Percentiles rank a stretch among this genome's conserved stretches.
phyloP scores from a whole-genome alignment of 1,140 invertebrate species.

The Drosophila orosa region DNA sequence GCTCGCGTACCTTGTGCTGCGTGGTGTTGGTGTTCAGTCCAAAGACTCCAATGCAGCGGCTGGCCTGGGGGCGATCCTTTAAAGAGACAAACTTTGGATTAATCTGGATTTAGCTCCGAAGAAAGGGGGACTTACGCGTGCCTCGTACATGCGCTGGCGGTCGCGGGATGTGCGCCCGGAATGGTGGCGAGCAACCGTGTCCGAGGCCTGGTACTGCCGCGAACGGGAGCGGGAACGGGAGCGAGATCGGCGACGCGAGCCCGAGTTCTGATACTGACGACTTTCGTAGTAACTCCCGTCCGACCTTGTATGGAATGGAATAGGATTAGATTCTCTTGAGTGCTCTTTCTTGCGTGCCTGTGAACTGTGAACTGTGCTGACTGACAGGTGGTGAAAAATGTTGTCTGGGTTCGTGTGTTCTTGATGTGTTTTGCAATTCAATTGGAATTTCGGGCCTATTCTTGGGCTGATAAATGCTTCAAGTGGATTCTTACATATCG shows the following conservation, averaged over 20 bases:
- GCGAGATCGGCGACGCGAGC: constrained; percentile 35
- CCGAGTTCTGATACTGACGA: constrained; percentile 30
- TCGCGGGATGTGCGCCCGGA: constrained; percentile 40
- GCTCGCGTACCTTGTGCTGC: constrained; percentile 95
- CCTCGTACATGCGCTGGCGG: constrained; percentile 49
- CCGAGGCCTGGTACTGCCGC: constrained; percentile 1
- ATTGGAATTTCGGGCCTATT: constrained; percentile 18
- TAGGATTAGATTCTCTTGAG: constrained; percentile 63
- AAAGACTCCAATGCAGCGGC: constrained; percentile 97
- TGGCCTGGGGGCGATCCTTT: constrained; percentile 93
- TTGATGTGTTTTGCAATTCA: constrained; percentile 13
- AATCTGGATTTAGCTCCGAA: background rate
- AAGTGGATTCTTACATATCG: constrained; percentile 28
- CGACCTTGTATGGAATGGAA: constrained; percentile 69
- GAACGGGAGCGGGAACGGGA: constrained; percentile 41
- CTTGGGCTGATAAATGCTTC: constrained; percentile 13
- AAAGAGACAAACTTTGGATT: background rate
- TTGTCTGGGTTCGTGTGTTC: constrained; percentile 31
- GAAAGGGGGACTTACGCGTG: constrained; percentile 43
- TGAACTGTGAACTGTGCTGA: constrained; percentile 23
- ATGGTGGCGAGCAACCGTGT: constrained; percentile 23
- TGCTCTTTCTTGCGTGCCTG: constrained; percentile 40
- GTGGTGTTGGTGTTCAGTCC: constrained; percentile 96
- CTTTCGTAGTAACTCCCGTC: constrained; percentile 48
- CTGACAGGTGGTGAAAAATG: constrained; percentile 23